Conservation (phyloP, 37 sponge, comb jelly and placozoan species). For the Haliclona indistincta region DNA sequence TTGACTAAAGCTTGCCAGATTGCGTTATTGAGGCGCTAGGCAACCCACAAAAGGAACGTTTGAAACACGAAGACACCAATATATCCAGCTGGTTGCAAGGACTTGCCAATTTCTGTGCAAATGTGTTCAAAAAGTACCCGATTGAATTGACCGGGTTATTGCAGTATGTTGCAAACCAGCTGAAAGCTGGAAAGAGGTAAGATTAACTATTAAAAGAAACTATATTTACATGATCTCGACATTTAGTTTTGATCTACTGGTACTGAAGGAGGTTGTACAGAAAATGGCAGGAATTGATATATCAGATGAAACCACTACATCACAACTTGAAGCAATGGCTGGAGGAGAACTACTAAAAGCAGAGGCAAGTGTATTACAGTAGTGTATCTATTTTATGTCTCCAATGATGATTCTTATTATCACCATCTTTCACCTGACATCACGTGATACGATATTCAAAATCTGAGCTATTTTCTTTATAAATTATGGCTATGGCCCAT, state of each 20-base stretch:
- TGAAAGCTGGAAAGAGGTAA: conserved; percentile 95
- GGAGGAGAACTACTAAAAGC: conserved; percentile 93
- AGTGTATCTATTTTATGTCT: not conserved
- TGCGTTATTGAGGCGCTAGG: conserved; percentile 97
- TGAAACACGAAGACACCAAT: conserved; percentile 96
- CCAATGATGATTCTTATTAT: conserved; percentile 13
- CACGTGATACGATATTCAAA: not conserved
- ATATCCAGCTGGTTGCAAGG: conserved; percentile 95
- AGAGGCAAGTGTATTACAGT: conserved; percentile 68
- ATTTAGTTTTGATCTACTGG: conserved; percentile 89
- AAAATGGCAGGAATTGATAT: conserved; percentile 97
- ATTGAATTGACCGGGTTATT: conserved; percentile 86
- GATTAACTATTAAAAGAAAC: not conserved
- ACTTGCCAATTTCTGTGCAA: conserved; percentile 90
- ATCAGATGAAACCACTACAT: conserved; percentile 81
- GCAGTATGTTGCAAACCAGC: conserved; percentile 97
- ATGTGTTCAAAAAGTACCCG: conserved; percentile 94
- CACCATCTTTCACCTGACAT: conserved; percentile 37
- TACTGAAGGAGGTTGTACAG: conserved; percentile 94
- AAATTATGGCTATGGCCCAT: not conserved
- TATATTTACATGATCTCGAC: not conserved
- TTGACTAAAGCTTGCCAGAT: conserved; percentile 41
- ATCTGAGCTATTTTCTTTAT: too few species aligned
- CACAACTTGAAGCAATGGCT: conserved; percentile 91
- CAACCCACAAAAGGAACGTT: conserved; percentile 85